These are phyloP conservation scores for Ochlodes sylvanus DNA, from an alignment of 2,888 invertebrate species.

Conservation along the genomic window DNA sequence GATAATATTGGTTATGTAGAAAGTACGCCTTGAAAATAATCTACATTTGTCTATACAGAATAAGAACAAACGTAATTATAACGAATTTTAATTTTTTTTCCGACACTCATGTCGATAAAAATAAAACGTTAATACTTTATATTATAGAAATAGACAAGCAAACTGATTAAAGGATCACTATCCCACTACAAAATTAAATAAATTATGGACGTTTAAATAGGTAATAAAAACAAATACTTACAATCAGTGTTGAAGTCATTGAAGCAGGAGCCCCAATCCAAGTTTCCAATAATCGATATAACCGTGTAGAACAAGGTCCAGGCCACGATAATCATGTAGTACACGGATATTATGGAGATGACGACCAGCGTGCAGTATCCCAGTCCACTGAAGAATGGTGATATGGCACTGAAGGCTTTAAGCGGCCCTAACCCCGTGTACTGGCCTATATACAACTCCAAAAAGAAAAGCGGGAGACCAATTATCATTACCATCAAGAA, in stretches of 20 bases:
- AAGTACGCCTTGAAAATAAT: not conserved
- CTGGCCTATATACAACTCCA: slow-evolving; percentile 92
- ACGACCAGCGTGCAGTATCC: slow-evolving; percentile 89
- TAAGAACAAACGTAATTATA: no score
- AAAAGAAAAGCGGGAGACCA: slow-evolving; percentile 91
- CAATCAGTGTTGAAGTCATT: slow-evolving; percentile 85
- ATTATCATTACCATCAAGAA: slow-evolving; percentile 89
- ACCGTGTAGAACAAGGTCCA: slow-evolving; percentile 92
- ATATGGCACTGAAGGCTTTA: slow-evolving; percentile 85
- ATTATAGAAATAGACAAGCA: no score
- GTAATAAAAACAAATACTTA: slow-evolving; percentile 64
- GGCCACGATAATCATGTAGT: slow-evolving; percentile 92
- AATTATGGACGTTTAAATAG: no score
- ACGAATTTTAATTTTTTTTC: no score
- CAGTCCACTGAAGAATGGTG: slow-evolving; percentile 86
- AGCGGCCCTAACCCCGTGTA: slow-evolving; percentile 91
- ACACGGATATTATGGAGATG: slow-evolving; percentile 89
- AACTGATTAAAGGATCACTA: no score
- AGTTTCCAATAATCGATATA: slow-evolving; percentile 86
- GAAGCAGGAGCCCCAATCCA: slow-evolving; percentile 89
- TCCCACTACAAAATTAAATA: not conserved
- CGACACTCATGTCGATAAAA: no score
- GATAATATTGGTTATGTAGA: not conserved
- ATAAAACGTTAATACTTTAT: no score
- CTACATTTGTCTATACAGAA: not conserved